Evolutionary conservation across 1,140 invertebrate genomes (phyloP), one percentile per base, ranked within the genome.

Genomic region (Drosophila arawakana): DNA sequence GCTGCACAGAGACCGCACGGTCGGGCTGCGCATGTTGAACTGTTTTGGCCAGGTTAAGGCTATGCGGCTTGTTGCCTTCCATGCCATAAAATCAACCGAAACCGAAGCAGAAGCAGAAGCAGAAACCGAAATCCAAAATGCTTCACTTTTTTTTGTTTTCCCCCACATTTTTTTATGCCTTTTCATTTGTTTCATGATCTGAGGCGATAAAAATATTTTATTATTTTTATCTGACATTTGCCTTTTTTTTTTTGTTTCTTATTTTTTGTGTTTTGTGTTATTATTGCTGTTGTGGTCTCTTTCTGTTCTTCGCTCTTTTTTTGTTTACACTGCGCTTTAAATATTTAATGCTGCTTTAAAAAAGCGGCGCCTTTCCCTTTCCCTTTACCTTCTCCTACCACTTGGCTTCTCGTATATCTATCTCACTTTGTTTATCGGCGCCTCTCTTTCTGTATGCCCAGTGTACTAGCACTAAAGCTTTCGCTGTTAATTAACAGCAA

Each of bases 1-100:
- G 59, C 43, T 8, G 59, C 15, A 15, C 10, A n/a, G 10, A 15
- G 4, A 46, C 43, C 34, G 30, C 34, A 39, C 60, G 61, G 0
- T 13, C 50, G 25, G 18, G 37, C 15, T 35, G 8, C 8, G 39
- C 78, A 80, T 80, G 43, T 50, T 70, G 21, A 49, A 66, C 65
- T 55, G 59, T 25, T 60, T 43, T 0, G 13, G 52, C 44, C 60
- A 11, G 54, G 54, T 30, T 44, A 49, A 39, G 39, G 25, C 54
- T 43, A 18, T 43, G 18, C 25, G 21, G 3, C 34, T 67, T 15
- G 34, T 57, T 13, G 18, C 34, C 34, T 44, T 25, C 8, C 37
- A 47, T 18, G 6, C 58, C n/a, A 37, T 49, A 11, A 61, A 61
- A 49, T 13, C 21, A 7, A 46, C n/a, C 25, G 18, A 30, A 30